These are phyloP conservation scores for Jacana jacana DNA, from an alignment of 2,113 vertebrate species.

Conservation along the genomic window DNA sequence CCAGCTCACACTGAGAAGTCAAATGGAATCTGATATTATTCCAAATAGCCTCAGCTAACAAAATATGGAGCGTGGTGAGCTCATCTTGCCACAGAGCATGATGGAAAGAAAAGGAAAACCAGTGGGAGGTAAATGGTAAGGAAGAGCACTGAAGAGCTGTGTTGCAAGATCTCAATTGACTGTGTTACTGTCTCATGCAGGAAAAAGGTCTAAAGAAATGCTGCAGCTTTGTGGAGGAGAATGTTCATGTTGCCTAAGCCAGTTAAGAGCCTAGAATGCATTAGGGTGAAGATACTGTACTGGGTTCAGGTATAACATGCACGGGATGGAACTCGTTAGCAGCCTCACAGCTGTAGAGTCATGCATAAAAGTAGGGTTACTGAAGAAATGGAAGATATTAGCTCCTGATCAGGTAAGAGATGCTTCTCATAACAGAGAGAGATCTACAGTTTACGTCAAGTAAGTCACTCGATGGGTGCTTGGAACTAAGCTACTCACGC, in stretches of 20 bases:
- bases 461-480: neutral
- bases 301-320: neutral
- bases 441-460: neutral
- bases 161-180: neutral
- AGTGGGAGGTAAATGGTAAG: neutral
- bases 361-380: neutral
- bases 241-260: neutral
- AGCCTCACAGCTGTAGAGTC: neutral
- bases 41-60: neutral
- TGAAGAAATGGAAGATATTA: neutral
- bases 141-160: neutral
- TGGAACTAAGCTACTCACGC: neutral
- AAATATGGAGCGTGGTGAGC: neutral
- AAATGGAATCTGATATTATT: neutral
- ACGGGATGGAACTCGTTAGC: neutral
- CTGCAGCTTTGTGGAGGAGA: neutral
- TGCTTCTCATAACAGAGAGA: neutral
- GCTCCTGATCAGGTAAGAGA: neutral
- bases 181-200: neutral
- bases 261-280: neutral
- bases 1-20: neutral
- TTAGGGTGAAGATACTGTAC: neutral
- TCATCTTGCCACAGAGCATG: neutral
- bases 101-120: neutral
- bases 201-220: neutral